Percentiles rank a stretch among this genome's conserved stretches.
Evolutionary conservation across 2,888 invertebrate genomes (phyloP).

Genomic region (Acrobasis consociella): DNA sequence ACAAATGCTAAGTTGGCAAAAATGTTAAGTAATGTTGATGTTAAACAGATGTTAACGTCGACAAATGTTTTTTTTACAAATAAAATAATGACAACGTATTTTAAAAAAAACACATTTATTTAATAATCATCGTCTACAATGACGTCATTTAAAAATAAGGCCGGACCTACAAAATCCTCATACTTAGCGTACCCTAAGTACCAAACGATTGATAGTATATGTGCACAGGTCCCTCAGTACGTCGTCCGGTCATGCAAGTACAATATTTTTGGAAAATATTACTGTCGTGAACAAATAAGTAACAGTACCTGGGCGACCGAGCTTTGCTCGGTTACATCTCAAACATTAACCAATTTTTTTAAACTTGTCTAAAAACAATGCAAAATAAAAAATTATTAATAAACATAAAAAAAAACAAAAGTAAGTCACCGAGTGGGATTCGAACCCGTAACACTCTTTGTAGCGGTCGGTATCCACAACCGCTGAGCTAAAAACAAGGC

Average conservation of each 20-base stretch:
- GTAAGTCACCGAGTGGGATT: too few species aligned
- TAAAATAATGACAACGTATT: background rate
- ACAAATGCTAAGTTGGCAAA: background rate
- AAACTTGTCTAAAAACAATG: too few species aligned
- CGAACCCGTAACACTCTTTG: too few species aligned
- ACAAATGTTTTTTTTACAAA: constrained; percentile 1
- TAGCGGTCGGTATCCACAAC: too few species aligned
- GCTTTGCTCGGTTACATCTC: too few species aligned
- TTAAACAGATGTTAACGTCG: background rate
- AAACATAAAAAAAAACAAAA: too few species aligned
- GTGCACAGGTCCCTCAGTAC: constrained; percentile 27
- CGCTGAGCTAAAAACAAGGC: too few species aligned
- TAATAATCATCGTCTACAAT: constrained; percentile 12
- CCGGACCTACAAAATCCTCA: constrained; percentile 17
- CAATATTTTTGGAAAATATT: constrained; percentile 27
- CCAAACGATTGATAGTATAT: constrained; percentile 25
- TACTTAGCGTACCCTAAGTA: constrained; percentile 25
- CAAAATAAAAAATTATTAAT: too few species aligned
- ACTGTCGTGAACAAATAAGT: constrained; percentile 25
- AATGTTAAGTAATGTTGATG: constrained; percentile 1
- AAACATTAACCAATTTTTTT: too few species aligned
- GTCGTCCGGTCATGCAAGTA: constrained; percentile 26
- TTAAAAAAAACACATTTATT: background rate
- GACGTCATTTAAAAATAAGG: constrained; percentile 16
- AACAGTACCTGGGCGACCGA: too few species aligned